These are phyloP conservation scores for Scrobipalpa costella DNA, from an alignment of 2,888 invertebrate species.

Conservation along the genomic window DNA sequence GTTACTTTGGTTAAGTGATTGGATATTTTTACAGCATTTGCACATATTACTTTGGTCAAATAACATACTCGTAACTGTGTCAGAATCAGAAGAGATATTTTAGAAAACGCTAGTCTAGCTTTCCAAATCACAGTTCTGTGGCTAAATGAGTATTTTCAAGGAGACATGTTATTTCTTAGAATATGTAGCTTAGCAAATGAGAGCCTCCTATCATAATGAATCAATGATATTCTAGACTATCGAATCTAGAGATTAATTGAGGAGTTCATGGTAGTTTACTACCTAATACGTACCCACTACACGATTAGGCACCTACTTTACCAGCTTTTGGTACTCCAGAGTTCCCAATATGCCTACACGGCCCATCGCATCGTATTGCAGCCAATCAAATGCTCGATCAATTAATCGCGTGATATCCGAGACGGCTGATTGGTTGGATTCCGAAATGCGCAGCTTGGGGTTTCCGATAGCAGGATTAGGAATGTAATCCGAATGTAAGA, in stretches of 20 bases:
- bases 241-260: no score
- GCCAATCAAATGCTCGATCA: conserved; percentile 16
- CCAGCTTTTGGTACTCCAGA: neutral
- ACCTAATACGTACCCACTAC: neutral
- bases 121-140: no score
- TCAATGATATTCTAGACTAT: no score
- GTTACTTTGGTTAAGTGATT: neutral
- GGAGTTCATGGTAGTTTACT: no score
- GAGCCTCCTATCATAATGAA: no score
- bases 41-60: neutral
- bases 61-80: neutral
- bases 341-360: neutral
- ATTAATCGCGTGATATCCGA: conserved; percentile 16
- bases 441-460: conserved; percentile 8
- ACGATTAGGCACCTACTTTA: neutral
- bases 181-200: no score
- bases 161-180: no score
- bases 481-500: conserved; percentile 10
- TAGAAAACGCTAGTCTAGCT: neutral
- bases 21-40: neutral
- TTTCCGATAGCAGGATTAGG: conserved; percentile 1
- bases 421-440: conserved; percentile 10
- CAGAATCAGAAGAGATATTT: neutral
- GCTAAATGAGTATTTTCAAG: no score
- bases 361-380: conserved; percentile 3